These are phyloP conservation scores for Epinephelus coioides DNA, from an alignment of 2,797 vertebrate genomes.

Conservation along the genomic window DNA sequence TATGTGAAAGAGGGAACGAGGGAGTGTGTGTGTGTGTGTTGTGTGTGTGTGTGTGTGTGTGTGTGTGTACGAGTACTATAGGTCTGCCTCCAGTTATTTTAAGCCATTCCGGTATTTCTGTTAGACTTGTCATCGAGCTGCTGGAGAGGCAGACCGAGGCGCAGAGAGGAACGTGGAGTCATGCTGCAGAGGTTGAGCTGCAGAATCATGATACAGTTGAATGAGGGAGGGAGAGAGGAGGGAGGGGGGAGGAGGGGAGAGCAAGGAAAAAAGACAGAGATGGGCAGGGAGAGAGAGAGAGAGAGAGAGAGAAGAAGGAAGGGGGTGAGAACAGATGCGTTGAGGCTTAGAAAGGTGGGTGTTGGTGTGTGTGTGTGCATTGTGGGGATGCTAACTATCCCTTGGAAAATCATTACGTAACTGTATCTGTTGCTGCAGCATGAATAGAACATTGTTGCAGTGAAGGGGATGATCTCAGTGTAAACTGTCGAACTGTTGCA, in stretches of 20 bases:
- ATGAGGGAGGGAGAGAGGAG: slow-evolving; percentile 33
- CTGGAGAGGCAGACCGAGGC: slow-evolving; percentile 51
- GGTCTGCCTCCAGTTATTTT: slow-evolving; percentile 42
- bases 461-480: slow-evolving; percentile 23
- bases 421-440: slow-evolving; percentile 67
- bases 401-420: slow-evolving; percentile 63
- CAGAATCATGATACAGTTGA: slow-evolving; percentile 77
- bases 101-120: slow-evolving; percentile 46
- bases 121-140: slow-evolving; percentile 39
- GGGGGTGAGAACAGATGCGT: background rate
- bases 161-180: slow-evolving; percentile 72
- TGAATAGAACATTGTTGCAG: slow-evolving; percentile 42
- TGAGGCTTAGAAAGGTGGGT: slow-evolving; percentile 31
- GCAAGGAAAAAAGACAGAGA: background rate
- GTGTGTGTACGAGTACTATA: background rate
- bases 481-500: background rate
- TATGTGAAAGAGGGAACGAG: background rate
- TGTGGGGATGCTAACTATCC: slow-evolving; percentile 39
- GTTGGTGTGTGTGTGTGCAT: background rate
- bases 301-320: background rate
- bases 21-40: background rate
- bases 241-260: background rate
- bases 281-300: background rate
- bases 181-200: slow-evolving; percentile 80
- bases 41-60: background rate